Conservation (phyloP, 2,888 invertebrate species). For the Hypercompe scribonia region DNA sequence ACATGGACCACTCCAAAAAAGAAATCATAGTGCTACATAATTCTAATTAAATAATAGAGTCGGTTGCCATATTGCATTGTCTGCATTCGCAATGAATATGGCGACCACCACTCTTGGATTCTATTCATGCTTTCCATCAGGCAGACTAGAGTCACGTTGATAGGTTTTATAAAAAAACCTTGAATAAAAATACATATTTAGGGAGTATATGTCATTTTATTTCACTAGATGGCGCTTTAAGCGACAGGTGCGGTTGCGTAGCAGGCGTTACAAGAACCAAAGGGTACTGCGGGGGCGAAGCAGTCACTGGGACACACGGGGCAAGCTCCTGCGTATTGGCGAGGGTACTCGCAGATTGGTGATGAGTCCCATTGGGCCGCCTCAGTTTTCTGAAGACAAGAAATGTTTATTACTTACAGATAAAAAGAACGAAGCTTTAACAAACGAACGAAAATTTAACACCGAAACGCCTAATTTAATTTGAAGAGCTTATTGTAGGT, state of each 20-base stretch:
- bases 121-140: too few relatives aligned
- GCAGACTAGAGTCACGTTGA: too few relatives aligned
- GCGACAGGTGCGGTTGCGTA: background rate
- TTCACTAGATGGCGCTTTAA: background rate
- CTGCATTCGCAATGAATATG: too few relatives aligned
- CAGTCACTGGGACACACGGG: conserved; percentile 73
- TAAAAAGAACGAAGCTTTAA: too few relatives aligned
- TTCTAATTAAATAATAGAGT: too few relatives aligned
- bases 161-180: background rate
- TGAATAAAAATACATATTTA: background rate
- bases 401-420: background rate
- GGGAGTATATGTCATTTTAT: background rate
- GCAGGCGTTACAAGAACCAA: conserved; percentile 74
- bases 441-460: too few relatives aligned
- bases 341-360: conserved; percentile 55
- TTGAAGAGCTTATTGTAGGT: too few relatives aligned
- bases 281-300: conserved; percentile 63
- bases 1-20: too few relatives aligned
- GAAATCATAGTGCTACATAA: too few relatives aligned
- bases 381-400: conserved; percentile 58
- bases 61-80: too few relatives aligned
- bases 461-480: too few relatives aligned
- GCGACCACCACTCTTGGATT: too few relatives aligned
- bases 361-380: conserved; percentile 59
- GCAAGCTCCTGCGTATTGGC: conserved; percentile 63